Conservation (phyloP, 2,113 vertebrate species). For the Thomomys bottae region DNA sequence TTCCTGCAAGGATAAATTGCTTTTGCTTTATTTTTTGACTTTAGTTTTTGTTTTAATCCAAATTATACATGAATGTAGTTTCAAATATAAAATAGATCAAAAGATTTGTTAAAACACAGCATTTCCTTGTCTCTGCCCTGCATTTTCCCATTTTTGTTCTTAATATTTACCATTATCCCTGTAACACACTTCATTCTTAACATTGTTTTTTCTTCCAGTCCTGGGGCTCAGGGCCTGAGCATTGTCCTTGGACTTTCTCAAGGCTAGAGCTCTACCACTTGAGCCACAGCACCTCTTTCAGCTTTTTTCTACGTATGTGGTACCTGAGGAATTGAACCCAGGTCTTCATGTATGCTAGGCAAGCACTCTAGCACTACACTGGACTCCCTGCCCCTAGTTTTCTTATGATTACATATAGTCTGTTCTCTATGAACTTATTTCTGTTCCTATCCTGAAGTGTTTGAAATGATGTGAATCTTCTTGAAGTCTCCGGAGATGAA, state of each 20-base stretch:
- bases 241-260: too few species aligned
- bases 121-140: neutral
- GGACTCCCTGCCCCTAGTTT: too few species aligned
- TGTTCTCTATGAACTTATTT: fast-evolving
- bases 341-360: too few species aligned
- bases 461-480: neutral
- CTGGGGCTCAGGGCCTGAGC: too few species aligned
- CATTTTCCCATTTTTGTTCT: neutral
- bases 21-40: neutral
- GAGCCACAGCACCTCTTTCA: too few species aligned
- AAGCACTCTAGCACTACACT: too few species aligned
- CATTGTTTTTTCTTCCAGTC: too few species aligned
- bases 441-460: too few species aligned
- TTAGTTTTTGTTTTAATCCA: constrained; percentile 24
- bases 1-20: neutral
- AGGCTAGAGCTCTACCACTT: too few species aligned
- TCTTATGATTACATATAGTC: too few species aligned
- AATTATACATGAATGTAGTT: neutral
- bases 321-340: too few species aligned
- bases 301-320: too few species aligned
- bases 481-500: neutral
- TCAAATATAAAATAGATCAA: neutral
- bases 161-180: neutral
- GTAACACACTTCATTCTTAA: neutral
- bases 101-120: neutral